Conservation (phyloP, 2,797 vertebrate genomes). For the Hoplostethus atlanticus region DNA sequence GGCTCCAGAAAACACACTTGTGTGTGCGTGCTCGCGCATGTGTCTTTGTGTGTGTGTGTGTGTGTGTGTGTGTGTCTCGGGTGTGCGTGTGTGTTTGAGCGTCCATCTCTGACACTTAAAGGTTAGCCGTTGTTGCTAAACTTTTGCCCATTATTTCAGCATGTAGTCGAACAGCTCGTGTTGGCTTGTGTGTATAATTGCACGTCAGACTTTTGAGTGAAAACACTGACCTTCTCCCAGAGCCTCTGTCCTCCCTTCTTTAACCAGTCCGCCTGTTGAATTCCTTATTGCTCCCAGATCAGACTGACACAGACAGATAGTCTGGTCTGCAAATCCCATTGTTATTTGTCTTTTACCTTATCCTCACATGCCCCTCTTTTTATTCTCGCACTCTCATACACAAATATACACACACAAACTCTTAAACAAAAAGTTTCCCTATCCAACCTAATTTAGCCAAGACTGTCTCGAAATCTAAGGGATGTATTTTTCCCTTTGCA, state of each 20-base stretch:
- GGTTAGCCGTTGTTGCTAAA: constrained; percentile 52
- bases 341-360: constrained; percentile 32
- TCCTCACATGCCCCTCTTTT: background rate
- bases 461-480: constrained; percentile 16
- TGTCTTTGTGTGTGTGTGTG: too few relatives aligned
- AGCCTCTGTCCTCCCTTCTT: constrained; percentile 31
- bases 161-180: constrained; percentile 35
- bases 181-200: constrained; percentile 62
- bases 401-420: background rate
- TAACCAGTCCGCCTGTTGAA: constrained; percentile 50
- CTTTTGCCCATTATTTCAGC: constrained; percentile 55
- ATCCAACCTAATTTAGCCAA: background rate
- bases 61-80: background rate
- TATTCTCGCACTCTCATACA: background rate
- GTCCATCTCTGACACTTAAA: constrained; percentile 28
- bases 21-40: background rate
- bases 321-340: constrained; percentile 16
- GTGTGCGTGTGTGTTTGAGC: constrained; percentile 25
- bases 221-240: constrained; percentile 68
- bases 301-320: constrained; percentile 18
- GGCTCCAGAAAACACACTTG: too few relatives aligned
- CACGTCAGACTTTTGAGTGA: constrained; percentile 63
- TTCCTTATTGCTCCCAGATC: constrained; percentile 45
- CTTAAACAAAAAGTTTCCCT: background rate
- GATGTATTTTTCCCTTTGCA: constrained; percentile 2